Percentiles rank a stretch among this genome's conserved stretches.
phyloP scores from a whole-genome alignment of 1,140 invertebrate species.

The Pissodes strobi region DNA sequence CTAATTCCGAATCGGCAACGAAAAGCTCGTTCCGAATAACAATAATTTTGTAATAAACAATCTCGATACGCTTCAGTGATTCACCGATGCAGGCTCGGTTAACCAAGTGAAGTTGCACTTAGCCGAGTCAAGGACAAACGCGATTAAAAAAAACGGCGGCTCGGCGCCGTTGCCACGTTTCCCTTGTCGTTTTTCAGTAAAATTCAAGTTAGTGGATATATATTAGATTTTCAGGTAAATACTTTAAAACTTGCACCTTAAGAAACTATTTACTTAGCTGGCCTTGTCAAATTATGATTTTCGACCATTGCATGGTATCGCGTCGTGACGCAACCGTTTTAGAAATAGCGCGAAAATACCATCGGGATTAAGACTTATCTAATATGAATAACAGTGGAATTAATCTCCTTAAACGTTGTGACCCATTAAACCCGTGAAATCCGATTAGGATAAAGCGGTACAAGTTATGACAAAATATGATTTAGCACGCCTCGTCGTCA shows the following conservation, averaged over 20 bases:
- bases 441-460: background rate
- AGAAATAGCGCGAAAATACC: too few species aligned
- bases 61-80: constrained; percentile 32
- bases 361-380: too few species aligned
- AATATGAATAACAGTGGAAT: too few species aligned
- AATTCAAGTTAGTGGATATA: too few species aligned
- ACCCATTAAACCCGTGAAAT: constrained; percentile 10
- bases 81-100: constrained; percentile 38
- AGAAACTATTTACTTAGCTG: too few species aligned
- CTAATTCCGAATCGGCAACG: too few species aligned
- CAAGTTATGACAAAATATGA: constrained; percentile 29
- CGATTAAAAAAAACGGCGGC: constrained; percentile 21
- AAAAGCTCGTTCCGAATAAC: too few species aligned
- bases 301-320: background rate
- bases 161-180: constrained; percentile 15
- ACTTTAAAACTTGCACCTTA: too few species aligned
- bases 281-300: too few species aligned
- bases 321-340: background rate
- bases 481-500: constrained; percentile 9
- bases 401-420: constrained; percentile 11
- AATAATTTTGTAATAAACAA: constrained; percentile 38
- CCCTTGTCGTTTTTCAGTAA: background rate
- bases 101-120: constrained; percentile 43
- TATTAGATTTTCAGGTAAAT: too few species aligned
- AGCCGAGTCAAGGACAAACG: constrained; percentile 40